phyloP scores from a whole-genome alignment of 2,113 vertebrate genomes.

The Saiga tatarica region DNA sequence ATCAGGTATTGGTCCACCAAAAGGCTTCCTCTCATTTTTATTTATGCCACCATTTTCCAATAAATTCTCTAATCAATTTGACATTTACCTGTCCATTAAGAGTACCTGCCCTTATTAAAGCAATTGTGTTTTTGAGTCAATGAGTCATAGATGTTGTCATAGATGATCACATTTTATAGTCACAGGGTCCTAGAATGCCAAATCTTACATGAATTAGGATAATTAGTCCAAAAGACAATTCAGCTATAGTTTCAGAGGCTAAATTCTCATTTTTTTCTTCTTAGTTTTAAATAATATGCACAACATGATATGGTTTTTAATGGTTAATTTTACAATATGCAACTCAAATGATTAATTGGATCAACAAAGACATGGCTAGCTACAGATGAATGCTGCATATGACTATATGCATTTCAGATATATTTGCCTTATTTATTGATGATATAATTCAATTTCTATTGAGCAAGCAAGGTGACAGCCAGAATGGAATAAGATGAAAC shows the following conservation, averaged over 20 bases:
- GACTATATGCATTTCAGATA: not conserved
- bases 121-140: slow-evolving; percentile 37
- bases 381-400: not conserved
- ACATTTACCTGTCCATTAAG: slow-evolving; percentile 54
- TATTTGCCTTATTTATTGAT: not conserved
- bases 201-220: not conserved
- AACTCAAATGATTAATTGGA: not conserved
- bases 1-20: not conserved
- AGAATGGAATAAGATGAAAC: not conserved
- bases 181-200: not conserved
- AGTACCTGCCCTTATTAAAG: slow-evolving; percentile 27
- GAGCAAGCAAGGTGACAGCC: not conserved
- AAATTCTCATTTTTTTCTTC: not conserved
- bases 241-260: not conserved
- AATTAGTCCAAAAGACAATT: not conserved
- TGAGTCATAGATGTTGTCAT: no score
- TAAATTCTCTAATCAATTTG: slow-evolving; percentile 61
- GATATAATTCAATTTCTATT: not conserved
- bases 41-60: not conserved
- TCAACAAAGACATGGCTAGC: not conserved
- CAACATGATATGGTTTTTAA: not conserved
- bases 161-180: slow-evolving; percentile 15
- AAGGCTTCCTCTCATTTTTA: slow-evolving; percentile 1
- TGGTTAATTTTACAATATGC: not conserved
- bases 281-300: not conserved